Conservation (phyloP, 2,797 vertebrate genomes). For the Sciaenops ocellatus region DNA sequence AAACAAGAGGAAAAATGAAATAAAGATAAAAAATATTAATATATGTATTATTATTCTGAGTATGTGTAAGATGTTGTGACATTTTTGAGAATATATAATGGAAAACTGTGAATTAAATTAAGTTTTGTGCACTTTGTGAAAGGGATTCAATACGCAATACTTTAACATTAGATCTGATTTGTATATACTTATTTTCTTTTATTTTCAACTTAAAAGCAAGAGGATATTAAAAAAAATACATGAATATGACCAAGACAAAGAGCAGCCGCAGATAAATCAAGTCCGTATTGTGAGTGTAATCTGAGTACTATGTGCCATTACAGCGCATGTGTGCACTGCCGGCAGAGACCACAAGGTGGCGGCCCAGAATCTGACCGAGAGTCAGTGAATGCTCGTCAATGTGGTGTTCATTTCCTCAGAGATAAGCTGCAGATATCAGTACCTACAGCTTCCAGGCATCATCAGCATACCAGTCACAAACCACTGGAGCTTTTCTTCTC, state of each 20-base stretch:
- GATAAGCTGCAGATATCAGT: conserved; percentile 79
- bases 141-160: not conserved
- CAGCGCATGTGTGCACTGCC: conserved; percentile 2
- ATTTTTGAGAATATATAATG: not conserved
- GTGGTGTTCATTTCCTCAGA: conserved; percentile 74
- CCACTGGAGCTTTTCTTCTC: conserved; percentile 74
- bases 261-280: conserved; percentile 3
- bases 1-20: not conserved
- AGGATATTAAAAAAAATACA: conserved; percentile 10
- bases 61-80: not conserved
- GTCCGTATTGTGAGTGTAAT: conserved; percentile 47
- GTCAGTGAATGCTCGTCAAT: conserved; percentile 31
- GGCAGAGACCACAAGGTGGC: conserved; percentile 61
- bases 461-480: conserved; percentile 80
- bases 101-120: not conserved
- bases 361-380: conserved; percentile 37
- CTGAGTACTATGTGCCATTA: conserved; percentile 44
- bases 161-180: not conserved
- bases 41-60: not conserved
- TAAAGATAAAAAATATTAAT: not conserved
- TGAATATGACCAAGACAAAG: conserved; percentile 4
- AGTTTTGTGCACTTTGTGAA: not conserved
- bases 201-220: not conserved
- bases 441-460: conserved; percentile 81
- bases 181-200: not conserved